Evolutionary conservation across 2,888 invertebrate species (phyloP).

Genomic region (Oligia latruncula): DNA sequence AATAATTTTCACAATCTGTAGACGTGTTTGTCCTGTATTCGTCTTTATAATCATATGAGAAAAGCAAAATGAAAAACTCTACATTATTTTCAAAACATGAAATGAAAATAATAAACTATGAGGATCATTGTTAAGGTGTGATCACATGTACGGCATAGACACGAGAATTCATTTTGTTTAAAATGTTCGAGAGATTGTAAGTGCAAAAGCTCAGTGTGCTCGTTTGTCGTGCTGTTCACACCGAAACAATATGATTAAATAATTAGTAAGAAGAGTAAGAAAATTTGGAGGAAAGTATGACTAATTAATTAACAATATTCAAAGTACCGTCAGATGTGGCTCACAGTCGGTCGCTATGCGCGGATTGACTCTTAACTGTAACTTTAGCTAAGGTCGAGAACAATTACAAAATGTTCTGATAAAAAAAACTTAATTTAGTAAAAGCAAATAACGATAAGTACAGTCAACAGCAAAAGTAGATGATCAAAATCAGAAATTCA

Average conservation of each 20-base stretch:
- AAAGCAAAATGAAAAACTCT: constrained; percentile 66
- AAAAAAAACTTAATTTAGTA: background rate
- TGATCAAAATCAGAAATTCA: too few relatives aligned
- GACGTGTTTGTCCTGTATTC: constrained; percentile 33
- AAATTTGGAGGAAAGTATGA: background rate
- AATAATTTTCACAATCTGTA: constrained; percentile 63
- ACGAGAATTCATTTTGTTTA: background rate
- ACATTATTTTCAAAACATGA: background rate
- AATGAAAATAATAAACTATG: background rate
- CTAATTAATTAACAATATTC: constrained; percentile 1
- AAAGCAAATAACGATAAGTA: background rate
- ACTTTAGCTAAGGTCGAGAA: background rate
- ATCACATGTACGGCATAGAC: background rate
- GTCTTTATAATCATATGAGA: constrained; percentile 73
- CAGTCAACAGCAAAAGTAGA: too few relatives aligned
- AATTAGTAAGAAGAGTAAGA: background rate
- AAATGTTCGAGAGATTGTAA: background rate
- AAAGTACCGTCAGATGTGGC: constrained; percentile 11
- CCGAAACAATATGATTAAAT: background rate
- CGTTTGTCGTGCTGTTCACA: constrained; percentile 8
- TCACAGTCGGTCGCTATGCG: constrained; percentile 11
- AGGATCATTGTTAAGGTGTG: background rate
- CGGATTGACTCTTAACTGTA: background rate
- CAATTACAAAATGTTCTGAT: background rate
- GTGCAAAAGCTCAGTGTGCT: background rate